phyloP scores from a whole-genome alignment of 1,140 invertebrate genomes.

The Sinella curviseta region DNA sequence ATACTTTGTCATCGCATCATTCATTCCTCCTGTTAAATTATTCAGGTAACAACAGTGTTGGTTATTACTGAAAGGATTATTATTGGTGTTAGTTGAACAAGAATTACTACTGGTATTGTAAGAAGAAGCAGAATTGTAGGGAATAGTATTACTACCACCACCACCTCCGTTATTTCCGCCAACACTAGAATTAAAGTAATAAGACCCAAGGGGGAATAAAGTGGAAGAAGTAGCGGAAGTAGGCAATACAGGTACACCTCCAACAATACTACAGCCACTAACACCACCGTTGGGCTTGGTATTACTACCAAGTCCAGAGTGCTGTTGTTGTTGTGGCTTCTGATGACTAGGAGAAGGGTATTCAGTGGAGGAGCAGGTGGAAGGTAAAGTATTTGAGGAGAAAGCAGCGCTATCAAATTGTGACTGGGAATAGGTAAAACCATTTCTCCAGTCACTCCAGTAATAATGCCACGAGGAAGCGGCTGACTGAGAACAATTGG shows the following conservation, averaged over 20 bases:
- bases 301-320: not conserved
- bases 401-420: conserved; percentile 26
- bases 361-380: not conserved
- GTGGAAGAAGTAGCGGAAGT: not conserved
- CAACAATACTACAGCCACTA: not conserved
- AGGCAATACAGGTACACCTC: not conserved
- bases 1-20: conserved; percentile 7
- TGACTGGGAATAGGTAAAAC: not conserved
- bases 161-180: not conserved
- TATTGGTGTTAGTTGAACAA: not conserved
- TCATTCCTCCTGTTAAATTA: conserved; percentile 29
- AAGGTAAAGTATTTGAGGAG: not conserved
- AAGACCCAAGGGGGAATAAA: not conserved
- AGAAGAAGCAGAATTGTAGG: not conserved
- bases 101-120: not conserved
- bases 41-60: conserved; percentile 27
- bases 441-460: conserved; percentile 16
- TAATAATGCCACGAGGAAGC: conserved; percentile 11
- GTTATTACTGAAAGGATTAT: conserved; percentile 20
- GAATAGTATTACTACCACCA: not conserved
- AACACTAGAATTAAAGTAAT: not conserved
- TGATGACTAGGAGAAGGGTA: not conserved
- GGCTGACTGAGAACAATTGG: not conserved
- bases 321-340: not conserved
- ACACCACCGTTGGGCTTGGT: not conserved